Conservation (phyloP, 2,888 invertebrate species). For the Nudaria mundana region DNA sequence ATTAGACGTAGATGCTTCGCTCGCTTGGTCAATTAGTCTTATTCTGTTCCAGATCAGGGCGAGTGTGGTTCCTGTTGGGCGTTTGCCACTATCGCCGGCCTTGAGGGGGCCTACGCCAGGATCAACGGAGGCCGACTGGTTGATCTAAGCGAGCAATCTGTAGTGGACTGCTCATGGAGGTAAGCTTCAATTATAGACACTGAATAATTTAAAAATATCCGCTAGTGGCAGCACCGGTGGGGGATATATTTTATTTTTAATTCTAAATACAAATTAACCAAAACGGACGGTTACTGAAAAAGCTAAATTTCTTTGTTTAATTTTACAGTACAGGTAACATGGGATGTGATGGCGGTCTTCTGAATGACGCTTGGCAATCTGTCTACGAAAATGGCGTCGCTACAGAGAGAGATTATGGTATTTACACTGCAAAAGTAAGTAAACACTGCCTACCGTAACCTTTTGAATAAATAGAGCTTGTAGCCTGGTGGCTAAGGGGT, state of each 20-base stretch:
- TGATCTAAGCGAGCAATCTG: conserved; percentile 52
- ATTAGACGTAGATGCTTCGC: too few species aligned
- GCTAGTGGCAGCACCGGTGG: too few species aligned
- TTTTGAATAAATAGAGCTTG: too few species aligned
- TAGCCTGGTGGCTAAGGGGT: too few species aligned
- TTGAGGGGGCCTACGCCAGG: conserved; percentile 46
- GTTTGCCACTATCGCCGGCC: conserved; percentile 42
- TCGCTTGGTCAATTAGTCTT: too few species aligned
- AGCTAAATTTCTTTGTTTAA: neutral
- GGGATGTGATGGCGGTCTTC: conserved; percentile 44
- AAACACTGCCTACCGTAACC: too few species aligned
- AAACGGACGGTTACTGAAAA: too few species aligned
- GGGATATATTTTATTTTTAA: too few species aligned
- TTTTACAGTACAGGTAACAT: conserved; percentile 5
- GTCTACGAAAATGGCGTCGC: conserved; percentile 45
- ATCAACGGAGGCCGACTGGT: conserved; percentile 39
- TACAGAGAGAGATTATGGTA: conserved; percentile 44
- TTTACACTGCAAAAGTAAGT: conserved; percentile 40
- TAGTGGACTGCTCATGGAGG: conserved; percentile 59
- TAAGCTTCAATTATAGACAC: too few species aligned
- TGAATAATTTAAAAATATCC: too few species aligned
- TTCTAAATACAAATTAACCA: too few species aligned
- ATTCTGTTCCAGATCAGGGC: conserved; percentile 38
- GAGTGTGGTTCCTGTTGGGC: conserved; percentile 56
- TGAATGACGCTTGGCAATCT: conserved; percentile 34